Conservation (phyloP, 2,888 invertebrate species). For the Pseudoips prasinana region DNA sequence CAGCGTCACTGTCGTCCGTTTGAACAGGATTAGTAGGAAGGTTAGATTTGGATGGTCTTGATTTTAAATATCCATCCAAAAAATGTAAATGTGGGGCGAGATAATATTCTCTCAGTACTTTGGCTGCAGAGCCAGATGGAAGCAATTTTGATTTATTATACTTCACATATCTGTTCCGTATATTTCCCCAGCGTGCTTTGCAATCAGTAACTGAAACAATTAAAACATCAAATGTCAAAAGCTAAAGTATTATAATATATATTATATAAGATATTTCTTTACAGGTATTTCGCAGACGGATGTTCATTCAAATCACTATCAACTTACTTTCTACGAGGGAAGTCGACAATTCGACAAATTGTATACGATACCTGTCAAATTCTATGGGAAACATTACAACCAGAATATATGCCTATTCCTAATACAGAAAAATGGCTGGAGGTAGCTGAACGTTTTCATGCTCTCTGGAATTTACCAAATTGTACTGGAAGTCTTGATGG, state of each 20-base stretch:
- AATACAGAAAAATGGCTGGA: too few species aligned
- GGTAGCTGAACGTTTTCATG: constrained; percentile 10
- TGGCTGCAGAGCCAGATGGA: constrained; percentile 14
- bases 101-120: constrained; percentile 14
- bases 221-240: background rate
- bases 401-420: too few species aligned
- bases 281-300: constrained; percentile 4
- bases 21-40: constrained; percentile 4
- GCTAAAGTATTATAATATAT: background rate
- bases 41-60: constrained; percentile 12
- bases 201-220: background rate
- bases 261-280: background rate
- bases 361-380: too few species aligned
- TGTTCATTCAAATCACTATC: constrained; percentile 2
- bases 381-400: too few species aligned
- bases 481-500: too few species aligned
- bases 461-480: constrained; percentile 22
- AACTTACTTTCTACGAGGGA: constrained; percentile 5
- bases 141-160: constrained; percentile 10
- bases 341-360: constrained; percentile 7
- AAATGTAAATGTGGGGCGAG: constrained; percentile 12
- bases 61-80: constrained; percentile 13
- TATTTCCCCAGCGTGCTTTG: constrained; percentile 7
- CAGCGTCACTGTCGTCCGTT: constrained; percentile 6
- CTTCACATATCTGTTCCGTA: constrained; percentile 16